Evolutionary conservation across 2,797 vertebrate genomes (phyloP), one percentile per base, ranked within the genome.

Genomic region (Hemibagrus guttatus): DNA sequence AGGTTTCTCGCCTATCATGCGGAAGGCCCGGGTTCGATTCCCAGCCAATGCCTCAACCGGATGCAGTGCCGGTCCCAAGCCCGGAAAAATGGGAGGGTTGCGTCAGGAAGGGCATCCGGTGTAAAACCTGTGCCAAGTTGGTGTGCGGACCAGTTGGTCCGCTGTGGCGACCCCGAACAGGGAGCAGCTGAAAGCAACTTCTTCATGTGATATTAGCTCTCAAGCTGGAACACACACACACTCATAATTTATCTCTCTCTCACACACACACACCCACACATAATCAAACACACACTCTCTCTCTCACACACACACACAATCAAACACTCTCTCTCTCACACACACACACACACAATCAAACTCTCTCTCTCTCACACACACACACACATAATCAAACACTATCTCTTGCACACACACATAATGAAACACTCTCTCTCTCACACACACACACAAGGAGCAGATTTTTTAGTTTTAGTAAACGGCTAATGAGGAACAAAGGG

Each of bases 401-500:
- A n/a, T n/a, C n/a, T n/a, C n/a, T n/a, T n/a, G 6, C 46, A 46
- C 21, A 61, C 21, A 35, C 78, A 46, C 58, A 63, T 12, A 26
- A 35, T 14, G 31, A 63, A 12, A 80, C 78, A 28, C 56, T 5
- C 52, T 28, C 9, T 28, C 72, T 52, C 42, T 16, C 46, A 28
- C 26, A 28, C 78, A 80, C 9, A 58, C 19, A 61, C 59, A 81
- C 56, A 58, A 35, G 54, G 59, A 42, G 31, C 42, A 56, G 63
- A 54, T n/a, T n/a, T n/a, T n/a, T n/a, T n/a, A n/a, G 76, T 80
- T 66, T 35, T 52, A 9, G 46, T 85, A 81, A 87, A 87, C 59
- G 52, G 84, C 23, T 90, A 87, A 88, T 88, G 81, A 87, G 42
- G 84, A 85, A 81, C 78, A 5, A 39, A 59, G 21, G 79, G 83